Evolutionary conservation across 2,888 invertebrate genomes (phyloP).

Genomic region (Pandemis cinnamomeana): DNA sequence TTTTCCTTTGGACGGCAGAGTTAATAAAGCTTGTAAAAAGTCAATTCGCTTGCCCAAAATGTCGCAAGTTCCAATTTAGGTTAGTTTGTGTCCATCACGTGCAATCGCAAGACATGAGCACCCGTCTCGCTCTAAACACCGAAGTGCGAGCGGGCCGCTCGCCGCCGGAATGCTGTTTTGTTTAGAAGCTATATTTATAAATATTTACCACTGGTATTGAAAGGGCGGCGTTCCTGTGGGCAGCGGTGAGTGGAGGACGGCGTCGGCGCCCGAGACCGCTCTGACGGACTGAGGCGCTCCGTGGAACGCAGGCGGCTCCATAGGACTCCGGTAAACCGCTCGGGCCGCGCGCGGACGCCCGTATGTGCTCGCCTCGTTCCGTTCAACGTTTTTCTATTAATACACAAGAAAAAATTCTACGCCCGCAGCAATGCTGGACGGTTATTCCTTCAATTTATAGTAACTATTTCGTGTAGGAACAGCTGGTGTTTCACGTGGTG

Average conservation of each 20-base stretch:
- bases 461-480: conserved; percentile 38
- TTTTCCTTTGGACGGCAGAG: too few species aligned
- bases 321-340: conserved; percentile 73
- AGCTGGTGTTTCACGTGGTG: conserved; percentile 22
- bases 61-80: background rate
- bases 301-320: conserved; percentile 77
- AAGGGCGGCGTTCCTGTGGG: conserved; percentile 75
- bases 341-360: conserved; percentile 76
- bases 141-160: conserved; percentile 30
- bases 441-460: conserved; percentile 74
- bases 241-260: conserved; percentile 60
- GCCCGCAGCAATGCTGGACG: conserved; percentile 70
- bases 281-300: conserved; percentile 63
- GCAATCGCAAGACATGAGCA: background rate
- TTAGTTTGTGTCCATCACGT: background rate
- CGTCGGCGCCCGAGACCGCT: conserved; percentile 70
- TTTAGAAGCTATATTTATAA: conserved; percentile 6
- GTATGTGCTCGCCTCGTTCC: conserved; percentile 72
- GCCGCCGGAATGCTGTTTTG: conserved; percentile 28
- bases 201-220: conserved; percentile 69
- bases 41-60: too few species aligned
- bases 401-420: conserved; percentile 80
- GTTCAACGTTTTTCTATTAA: conserved; percentile 82
- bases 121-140: background rate
- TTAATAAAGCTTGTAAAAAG: too few species aligned